Base-by-base conservation (phyloP, 2,113 vertebrate species). In the Oncorhynchus tshawytscha region DNA sequence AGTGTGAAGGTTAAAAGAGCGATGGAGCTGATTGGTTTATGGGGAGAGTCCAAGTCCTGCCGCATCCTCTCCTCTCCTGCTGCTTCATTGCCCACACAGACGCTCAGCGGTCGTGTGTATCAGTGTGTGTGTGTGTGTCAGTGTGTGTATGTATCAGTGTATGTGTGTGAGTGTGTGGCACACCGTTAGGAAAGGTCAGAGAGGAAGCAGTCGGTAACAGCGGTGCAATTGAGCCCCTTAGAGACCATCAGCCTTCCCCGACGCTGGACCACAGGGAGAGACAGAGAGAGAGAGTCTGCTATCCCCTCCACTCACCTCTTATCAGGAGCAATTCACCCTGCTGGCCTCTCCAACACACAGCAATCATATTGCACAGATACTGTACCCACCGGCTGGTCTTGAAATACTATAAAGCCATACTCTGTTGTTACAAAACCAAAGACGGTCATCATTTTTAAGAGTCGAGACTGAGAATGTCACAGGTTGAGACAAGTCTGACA, bases 21-120 rank as follows among this genome's bases (percentile, higher is more conserved):
- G 88, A 89, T 88, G 82, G 84, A 87, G 81, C 76, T 72, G 81
- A 90, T 90, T 88, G 72, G 76, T 87, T 90, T 83, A 78, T 81
- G 70, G 70, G 64, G 54, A 54, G 73, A 79, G 79, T 85, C 78
- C 81, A 71, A 79, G 79, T 85, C 78, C 81, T 59, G 84, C 72
- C 74, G 45, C 81, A 75, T 67, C 67, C n/a, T 64, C 78, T 82
- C 31, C 27, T 79, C 81, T 88, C 88, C 91, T 81, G 87, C 87
- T 88, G 88, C 71, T 90, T 87, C 84, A 85, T 81, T 90, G 80
- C 85, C 86, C 82, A 85, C 78, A 75, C 84, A 84, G 79, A 73
- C 82, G 79, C 67, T 74, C 18, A 72, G 45, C 67, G 13, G 27
- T 62, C 25, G 64, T 12, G 64, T 24, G 59, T 9, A 22, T 45